phyloP scores from a whole-genome alignment of 2,888 invertebrate species.

The Agonopterix subpropinquella region DNA sequence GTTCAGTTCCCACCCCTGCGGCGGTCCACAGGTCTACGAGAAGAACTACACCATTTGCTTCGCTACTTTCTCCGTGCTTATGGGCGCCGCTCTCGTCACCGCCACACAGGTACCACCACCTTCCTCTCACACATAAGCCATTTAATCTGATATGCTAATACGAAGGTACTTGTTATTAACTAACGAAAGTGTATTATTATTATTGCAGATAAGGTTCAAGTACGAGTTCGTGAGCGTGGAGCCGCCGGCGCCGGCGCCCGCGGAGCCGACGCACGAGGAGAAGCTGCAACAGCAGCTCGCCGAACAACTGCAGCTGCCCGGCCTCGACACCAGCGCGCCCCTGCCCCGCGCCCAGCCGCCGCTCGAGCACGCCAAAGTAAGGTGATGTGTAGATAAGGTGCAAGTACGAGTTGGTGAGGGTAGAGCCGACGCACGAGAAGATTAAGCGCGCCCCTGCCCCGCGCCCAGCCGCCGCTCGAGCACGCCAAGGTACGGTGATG shows the following conservation, averaged over 20 bases:
- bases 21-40: constrained; percentile 90
- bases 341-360: constrained; percentile 33
- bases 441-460: too few relatives aligned
- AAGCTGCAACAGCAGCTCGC: constrained; percentile 89
- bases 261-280: constrained; percentile 79
- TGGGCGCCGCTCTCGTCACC: constrained; percentile 95
- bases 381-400: constrained; percentile 69
- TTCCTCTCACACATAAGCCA: background rate
- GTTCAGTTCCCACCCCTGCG: constrained; percentile 95
- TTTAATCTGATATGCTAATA: background rate
- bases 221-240: constrained; percentile 74
- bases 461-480: constrained; percentile 29
- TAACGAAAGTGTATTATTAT: background rate
- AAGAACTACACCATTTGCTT: constrained; percentile 99
- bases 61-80: constrained; percentile 96
- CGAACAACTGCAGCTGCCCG: constrained; percentile 87
- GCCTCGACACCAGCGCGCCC: constrained; percentile 80
- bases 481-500: constrained; percentile 32
- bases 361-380: constrained; percentile 39
- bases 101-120: constrained; percentile 86
- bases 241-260: constrained; percentile 79
- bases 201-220: constrained; percentile 76
- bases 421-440: constrained; percentile 84
- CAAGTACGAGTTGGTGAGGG: constrained; percentile 75
- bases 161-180: background rate